These are phyloP conservation scores for Anadara kagoshimensis DNA, from an alignment of 1,140 invertebrate species.

Conservation along the genomic window DNA sequence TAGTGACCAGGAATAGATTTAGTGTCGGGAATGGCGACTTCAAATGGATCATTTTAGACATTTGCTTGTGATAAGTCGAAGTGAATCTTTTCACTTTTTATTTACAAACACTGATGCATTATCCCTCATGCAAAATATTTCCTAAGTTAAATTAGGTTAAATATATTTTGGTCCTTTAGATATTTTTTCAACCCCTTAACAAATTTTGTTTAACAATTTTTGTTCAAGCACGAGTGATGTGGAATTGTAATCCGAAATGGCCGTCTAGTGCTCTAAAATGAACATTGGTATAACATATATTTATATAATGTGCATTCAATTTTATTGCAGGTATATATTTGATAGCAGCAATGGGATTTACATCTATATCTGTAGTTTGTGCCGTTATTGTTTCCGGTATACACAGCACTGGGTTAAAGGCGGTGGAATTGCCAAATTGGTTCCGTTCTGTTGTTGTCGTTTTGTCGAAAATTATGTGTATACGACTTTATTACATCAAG, in stretches of 20 bases:
- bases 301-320: no score
- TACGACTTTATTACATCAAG: constrained; percentile 21
- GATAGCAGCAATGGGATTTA: constrained; percentile 73
- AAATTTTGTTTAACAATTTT: no score
- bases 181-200: no score
- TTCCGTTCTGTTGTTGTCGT: constrained; percentile 18
- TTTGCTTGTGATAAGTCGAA: no score
- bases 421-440: constrained; percentile 29
- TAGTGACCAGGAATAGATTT: neutral
- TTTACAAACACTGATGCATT: neutral
- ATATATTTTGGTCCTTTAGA: no score
- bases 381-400: constrained; percentile 64
- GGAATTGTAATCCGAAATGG: no score
- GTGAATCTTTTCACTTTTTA: neutral
- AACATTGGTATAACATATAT: no score
- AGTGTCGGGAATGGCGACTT: neutral
- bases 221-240: no score
- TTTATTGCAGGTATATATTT: constrained; percentile 72
- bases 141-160: no score
- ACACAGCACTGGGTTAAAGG: constrained; percentile 36
- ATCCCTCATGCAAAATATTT: no score
- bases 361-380: constrained; percentile 72
- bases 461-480: constrained; percentile 31
- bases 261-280: no score
- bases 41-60: neutral